These are phyloP conservation scores for Megalonaias nervosa DNA, from an alignment of 1,140 invertebrate species.

Conservation along the genomic window DNA sequence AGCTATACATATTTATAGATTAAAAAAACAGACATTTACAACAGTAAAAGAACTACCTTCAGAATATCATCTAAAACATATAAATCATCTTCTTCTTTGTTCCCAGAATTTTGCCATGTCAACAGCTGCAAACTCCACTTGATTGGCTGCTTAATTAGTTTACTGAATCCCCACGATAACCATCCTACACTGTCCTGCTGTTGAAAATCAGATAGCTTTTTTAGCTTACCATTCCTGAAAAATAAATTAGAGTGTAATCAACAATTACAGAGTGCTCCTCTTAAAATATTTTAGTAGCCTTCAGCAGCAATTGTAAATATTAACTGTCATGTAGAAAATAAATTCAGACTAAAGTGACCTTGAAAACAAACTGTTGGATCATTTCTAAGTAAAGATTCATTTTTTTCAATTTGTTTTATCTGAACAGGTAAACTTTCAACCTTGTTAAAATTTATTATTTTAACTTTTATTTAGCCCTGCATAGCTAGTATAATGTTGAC, in stretches of 20 bases:
- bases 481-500: too few relatives aligned
- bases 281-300: not conserved
- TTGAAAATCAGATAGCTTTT: constrained; percentile 37
- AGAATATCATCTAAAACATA: constrained; percentile 43
- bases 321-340: not conserved
- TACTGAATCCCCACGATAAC: constrained; percentile 54
- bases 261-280: not conserved
- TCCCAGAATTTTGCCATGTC: constrained; percentile 1
- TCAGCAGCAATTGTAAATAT: too few relatives aligned
- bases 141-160: constrained; percentile 47
- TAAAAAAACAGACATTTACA: too few relatives aligned
- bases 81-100: not conserved
- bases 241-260: not conserved
- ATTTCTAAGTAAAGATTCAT: not conserved
- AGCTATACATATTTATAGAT: too few relatives aligned
- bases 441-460: not conserved
- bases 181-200: constrained; percentile 32
- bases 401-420: not conserved
- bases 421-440: not conserved
- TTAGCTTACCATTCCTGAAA: constrained; percentile 43
- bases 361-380: too few relatives aligned
- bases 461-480: not conserved
- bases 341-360: too few relatives aligned
- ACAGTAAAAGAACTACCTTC: constrained; percentile 9
- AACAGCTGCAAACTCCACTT: constrained; percentile 43